Percentiles rank a stretch among this genome's conserved stretches.
These are phyloP conservation scores for Drosophila guanche DNA, from an alignment of 1,140 invertebrate species.

Conservation along the genomic window DNA sequence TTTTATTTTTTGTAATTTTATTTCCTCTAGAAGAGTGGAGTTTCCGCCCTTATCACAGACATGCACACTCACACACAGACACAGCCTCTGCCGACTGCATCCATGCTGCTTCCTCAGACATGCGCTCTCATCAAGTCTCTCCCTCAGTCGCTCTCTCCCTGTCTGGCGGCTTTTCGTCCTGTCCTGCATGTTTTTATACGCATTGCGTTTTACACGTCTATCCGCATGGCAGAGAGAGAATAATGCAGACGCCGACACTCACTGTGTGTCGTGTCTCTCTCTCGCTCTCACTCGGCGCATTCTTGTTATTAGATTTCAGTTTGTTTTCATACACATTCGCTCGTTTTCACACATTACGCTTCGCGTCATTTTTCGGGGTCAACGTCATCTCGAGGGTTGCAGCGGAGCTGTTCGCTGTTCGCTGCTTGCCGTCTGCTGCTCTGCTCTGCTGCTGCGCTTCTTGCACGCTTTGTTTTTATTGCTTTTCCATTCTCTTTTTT, in stretches of 20 bases:
- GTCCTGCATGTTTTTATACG: conserved; percentile 75
- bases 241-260: conserved; percentile 42
- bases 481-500: conserved; percentile 3
- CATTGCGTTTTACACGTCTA: conserved; percentile 74
- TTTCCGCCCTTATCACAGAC: conserved; percentile 27
- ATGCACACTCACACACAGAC: background rate
- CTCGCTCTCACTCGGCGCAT: conserved; percentile 58
- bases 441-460: conserved; percentile 46
- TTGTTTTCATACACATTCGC: conserved; percentile 77
- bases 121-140: conserved; percentile 46
- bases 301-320: conserved; percentile 73
- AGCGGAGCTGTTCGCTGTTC: conserved; percentile 16
- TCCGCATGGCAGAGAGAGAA: conserved; percentile 49
- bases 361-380: conserved; percentile 81
- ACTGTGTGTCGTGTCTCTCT: conserved; percentile 12
- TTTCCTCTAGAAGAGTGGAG: conserved; percentile 4
- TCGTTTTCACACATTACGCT: conserved; percentile 78
- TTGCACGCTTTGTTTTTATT: conserved; percentile 50
- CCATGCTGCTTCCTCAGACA: conserved; percentile 31
- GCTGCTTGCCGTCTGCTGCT: conserved; percentile 30
- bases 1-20: conserved; percentile 13
- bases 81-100: conserved; percentile 2
- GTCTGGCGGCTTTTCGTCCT: conserved; percentile 58
- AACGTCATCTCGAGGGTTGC: conserved; percentile 80
- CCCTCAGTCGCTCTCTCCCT: conserved; percentile 20